These are phyloP conservation scores for Macroramphosus scolopax DNA, from an alignment of 2,797 vertebrate genomes.

Conservation along the genomic window DNA sequence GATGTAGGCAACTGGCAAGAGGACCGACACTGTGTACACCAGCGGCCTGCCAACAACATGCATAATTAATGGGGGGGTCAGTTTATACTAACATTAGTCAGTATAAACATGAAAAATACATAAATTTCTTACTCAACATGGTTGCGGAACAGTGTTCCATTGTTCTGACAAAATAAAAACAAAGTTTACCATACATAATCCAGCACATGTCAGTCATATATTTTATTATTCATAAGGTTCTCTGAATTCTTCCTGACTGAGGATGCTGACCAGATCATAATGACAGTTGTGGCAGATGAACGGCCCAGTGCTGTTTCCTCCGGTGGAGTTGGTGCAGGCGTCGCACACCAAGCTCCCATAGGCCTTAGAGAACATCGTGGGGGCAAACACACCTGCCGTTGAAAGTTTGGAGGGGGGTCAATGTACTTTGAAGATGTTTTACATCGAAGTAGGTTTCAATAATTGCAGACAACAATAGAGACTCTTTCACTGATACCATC, in stretches of 20 bases:
- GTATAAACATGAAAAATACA: neutral
- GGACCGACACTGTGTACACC: constrained; percentile 83
- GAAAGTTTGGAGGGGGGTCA: too few relatives aligned
- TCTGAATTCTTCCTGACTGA: too few relatives aligned
- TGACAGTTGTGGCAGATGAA: constrained; percentile 86
- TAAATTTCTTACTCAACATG: constrained; percentile 82
- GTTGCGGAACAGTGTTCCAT: constrained; percentile 74
- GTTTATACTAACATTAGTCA: too few relatives aligned
- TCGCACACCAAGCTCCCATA: constrained; percentile 87
- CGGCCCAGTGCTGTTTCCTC: constrained; percentile 71
- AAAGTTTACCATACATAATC: too few relatives aligned
- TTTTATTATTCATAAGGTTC: too few relatives aligned
- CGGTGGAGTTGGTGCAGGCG: constrained; percentile 77
- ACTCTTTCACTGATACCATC: too few relatives aligned
- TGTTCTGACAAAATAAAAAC: constrained; percentile 65
- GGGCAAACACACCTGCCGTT: constrained; percentile 91
- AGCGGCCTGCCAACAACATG: too few relatives aligned
- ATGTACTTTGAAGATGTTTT: too few relatives aligned
- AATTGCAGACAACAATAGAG: too few relatives aligned
- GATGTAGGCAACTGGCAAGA: constrained; percentile 83
- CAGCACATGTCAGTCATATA: too few relatives aligned
- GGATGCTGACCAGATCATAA: constrained; percentile 81
- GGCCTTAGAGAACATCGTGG: constrained; percentile 89
- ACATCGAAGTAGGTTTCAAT: too few relatives aligned
- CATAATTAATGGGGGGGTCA: too few relatives aligned